Conservation (phyloP, 2,113 vertebrate species). For the Zapus hudsonius region DNA sequence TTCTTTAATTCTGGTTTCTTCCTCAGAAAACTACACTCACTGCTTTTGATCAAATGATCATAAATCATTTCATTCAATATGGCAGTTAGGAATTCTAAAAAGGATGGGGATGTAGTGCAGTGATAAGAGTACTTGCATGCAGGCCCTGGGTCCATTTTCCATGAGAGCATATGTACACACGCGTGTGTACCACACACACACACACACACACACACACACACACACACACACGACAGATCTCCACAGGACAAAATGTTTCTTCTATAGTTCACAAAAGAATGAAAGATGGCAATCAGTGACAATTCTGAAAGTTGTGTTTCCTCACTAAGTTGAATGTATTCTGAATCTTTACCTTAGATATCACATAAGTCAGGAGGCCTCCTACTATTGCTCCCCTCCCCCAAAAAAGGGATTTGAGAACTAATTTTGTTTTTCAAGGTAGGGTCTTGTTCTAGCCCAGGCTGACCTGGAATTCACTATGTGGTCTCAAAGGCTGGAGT, state of each 20-base stretch:
- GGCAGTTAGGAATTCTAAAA: neutral
- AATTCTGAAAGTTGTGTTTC: neutral
- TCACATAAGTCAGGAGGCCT: neutral
- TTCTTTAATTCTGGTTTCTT: neutral
- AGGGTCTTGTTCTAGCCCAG: no score
- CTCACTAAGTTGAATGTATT: neutral
- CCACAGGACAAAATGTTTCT: neutral
- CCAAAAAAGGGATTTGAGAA: neutral
- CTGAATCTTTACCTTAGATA: neutral
- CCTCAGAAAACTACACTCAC: neutral
- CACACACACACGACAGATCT: neutral
- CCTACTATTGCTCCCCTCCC: neutral
- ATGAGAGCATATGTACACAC: no score
- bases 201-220: neutral
- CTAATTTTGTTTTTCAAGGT: neutral
- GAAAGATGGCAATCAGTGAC: neutral
- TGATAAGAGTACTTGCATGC: neutral
- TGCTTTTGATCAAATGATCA: conserved; percentile 11
- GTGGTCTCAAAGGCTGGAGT: no score
- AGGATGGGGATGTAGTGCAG: neutral
- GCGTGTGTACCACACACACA: neutral
- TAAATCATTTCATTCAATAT: neutral
- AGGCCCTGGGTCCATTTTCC: neutral
- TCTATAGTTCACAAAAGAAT: neutral
- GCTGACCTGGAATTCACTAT: no score